Percentiles rank a stretch among this genome's conserved stretches.
Evolutionary conservation across 64 coral and sea anemone species (phyloP).

Genomic region (Montipora cactus): DNA sequence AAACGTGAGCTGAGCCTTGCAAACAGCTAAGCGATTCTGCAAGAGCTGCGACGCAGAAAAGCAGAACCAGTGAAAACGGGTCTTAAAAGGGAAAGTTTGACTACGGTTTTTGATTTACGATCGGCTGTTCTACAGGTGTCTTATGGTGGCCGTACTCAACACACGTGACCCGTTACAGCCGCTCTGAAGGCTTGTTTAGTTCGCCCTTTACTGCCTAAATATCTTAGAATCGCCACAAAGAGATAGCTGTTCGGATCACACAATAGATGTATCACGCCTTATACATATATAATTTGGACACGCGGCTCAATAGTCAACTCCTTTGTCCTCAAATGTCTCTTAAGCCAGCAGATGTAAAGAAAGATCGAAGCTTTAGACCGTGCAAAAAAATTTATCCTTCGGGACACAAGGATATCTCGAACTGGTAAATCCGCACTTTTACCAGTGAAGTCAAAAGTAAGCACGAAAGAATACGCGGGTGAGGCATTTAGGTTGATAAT

Average conservation of each 20-base stretch:
- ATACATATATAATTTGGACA: constrained; percentile 93
- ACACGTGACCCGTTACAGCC: constrained; percentile 78
- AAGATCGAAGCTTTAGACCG: constrained; percentile 22
- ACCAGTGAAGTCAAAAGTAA: constrained; percentile 29
- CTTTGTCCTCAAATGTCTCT: constrained; percentile 96
- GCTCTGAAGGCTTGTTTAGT: constrained; percentile 48
- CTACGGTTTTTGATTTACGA: constrained; percentile 77
- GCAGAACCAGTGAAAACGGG: constrained; percentile 68
- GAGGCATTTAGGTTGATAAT: constrained; percentile 44
- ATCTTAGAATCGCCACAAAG: constrained; percentile 76
- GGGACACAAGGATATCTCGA: constrained; percentile 39
- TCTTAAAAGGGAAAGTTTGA: constrained; percentile 70
- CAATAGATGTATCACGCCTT: constrained; percentile 89
- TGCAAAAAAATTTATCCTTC: constrained; percentile 44
- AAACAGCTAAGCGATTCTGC: constrained; percentile 42
- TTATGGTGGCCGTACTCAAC: constrained; percentile 40
- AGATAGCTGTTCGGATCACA: constrained; percentile 56
- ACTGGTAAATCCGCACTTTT: constrained; percentile 6
- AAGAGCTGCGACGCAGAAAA: constrained; percentile 32
- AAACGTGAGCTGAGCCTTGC: constrained; percentile 53
- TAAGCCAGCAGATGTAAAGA: constrained; percentile 92
- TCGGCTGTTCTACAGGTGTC: constrained; percentile 78
- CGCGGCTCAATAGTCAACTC: constrained; percentile 81
- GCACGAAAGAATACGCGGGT: constrained; percentile 23
- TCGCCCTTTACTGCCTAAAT: constrained; percentile 62